A percentile compares a stretch with the other conserved stretches of the same genome.
Conservation (phyloP, 2,797 vertebrate genomes). For the Poecile montanus region DNA sequence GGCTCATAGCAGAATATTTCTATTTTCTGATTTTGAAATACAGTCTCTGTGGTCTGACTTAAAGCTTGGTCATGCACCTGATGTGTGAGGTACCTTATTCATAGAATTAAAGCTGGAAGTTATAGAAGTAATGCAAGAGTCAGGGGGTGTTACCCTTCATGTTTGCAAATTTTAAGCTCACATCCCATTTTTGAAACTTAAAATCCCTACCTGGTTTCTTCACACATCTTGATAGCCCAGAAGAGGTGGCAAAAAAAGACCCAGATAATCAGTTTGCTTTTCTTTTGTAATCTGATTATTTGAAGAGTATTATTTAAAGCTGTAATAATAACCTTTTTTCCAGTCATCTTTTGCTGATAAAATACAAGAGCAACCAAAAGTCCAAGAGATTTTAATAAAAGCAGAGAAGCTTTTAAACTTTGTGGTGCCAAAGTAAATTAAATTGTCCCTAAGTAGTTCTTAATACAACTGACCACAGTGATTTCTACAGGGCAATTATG, state of each 20-base stretch:
- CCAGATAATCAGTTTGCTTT: neutral
- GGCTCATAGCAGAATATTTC: neutral
- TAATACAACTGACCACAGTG: slow-evolving; percentile 37
- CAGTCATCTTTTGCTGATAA: neutral
- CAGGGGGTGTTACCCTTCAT: accelerated
- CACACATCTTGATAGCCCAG: neutral
- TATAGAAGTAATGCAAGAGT: neutral
- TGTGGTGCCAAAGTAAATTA: slow-evolving; percentile 45
- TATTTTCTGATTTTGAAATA: neutral
- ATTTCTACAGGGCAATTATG: slow-evolving; percentile 47
- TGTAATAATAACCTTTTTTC: neutral
- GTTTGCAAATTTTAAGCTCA: neutral
- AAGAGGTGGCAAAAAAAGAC: neutral
- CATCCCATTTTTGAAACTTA: neutral
- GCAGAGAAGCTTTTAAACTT: slow-evolving; percentile 13
- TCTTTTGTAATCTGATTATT: neutral
- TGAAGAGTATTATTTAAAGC: neutral
- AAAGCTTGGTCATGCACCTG: neutral
- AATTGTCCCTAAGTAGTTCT: slow-evolving; percentile 34
- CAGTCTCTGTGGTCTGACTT: neutral
- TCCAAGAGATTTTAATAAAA: slow-evolving; percentile 15
- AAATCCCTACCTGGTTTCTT: neutral
- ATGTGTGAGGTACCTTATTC: neutral
- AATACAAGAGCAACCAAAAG: neutral
- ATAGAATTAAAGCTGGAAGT: neutral